Percentiles rank a stretch among this genome's conserved stretches.
Evolutionary conservation across 2,113 vertebrate species (phyloP).

Genomic region (Oreochromis spilurus): DNA sequence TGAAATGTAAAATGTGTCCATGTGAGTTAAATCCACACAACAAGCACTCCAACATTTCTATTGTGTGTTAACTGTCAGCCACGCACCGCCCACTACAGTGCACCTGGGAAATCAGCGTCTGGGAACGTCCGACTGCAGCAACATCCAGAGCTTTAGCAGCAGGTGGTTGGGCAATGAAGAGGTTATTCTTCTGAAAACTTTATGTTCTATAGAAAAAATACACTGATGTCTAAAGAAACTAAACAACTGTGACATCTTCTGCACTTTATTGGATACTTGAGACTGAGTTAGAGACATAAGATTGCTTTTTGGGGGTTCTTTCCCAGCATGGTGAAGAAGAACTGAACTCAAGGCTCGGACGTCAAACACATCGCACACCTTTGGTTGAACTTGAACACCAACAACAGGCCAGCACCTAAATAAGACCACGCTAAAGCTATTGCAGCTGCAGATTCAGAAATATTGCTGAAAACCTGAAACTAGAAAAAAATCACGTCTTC

Average conservation of each 20-base stretch:
- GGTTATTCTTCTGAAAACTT: too few relatives aligned
- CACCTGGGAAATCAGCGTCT: conserved; percentile 47
- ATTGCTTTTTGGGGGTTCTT: neutral
- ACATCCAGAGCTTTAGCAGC: conserved; percentile 13
- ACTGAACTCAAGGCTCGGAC: neutral
- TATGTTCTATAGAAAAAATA: too few relatives aligned
- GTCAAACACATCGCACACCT: neutral
- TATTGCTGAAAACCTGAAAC: neutral
- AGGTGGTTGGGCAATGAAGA: neutral
- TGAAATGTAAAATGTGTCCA: conserved; percentile 7
- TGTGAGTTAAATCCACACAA: conserved; percentile 39
- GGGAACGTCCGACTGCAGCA: conserved; percentile 28
- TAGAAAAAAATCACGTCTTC: neutral
- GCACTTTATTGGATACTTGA: neutral
- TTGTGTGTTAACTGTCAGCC: conserved; percentile 56
- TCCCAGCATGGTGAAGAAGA: neutral
- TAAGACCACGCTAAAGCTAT: neutral
- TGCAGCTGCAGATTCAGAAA: neutral
- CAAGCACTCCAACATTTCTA: conserved; percentile 25
- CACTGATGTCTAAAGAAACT: too few relatives aligned
- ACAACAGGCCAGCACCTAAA: neutral
- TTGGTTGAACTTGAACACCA: neutral
- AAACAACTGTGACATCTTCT: neutral
- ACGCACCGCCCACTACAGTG: conserved; percentile 34
- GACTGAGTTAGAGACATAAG: neutral